Conservation (phyloP, 2,888 invertebrate genomes). For the Chelonus formosanus region DNA sequence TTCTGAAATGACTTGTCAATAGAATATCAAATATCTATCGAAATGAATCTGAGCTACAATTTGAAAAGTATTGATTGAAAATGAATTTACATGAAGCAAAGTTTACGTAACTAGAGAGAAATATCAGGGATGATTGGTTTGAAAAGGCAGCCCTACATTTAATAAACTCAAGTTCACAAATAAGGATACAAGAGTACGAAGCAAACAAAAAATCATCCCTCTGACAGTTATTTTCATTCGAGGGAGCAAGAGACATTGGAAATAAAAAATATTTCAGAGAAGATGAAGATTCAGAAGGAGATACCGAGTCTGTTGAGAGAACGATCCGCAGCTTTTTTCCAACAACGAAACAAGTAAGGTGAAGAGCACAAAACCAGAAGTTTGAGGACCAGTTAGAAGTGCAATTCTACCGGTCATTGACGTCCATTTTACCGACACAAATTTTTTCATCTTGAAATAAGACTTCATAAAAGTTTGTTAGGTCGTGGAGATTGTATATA, state of each 20-base stretch:
- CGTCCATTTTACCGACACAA: neutral
- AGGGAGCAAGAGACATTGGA: neutral
- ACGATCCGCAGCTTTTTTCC: constrained; percentile 4
- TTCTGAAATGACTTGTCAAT: too few relatives aligned
- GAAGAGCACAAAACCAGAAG: constrained; percentile 5
- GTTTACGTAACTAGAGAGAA: too few relatives aligned
- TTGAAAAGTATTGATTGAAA: too few relatives aligned
- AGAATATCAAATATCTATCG: too few relatives aligned
- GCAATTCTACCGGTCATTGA: constrained; percentile 21
- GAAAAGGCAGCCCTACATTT: neutral
- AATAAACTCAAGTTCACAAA: constrained; percentile 5
- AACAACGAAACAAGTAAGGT: neutral
- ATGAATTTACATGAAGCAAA: too few relatives aligned
- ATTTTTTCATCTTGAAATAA: constrained; percentile 1
- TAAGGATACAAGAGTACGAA: constrained; percentile 1
- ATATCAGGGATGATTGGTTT: too few relatives aligned
- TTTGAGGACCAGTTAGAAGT: constrained; percentile 12
- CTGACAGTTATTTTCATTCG: constrained; percentile 12
- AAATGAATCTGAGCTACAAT: too few relatives aligned
- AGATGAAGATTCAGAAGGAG: constrained; percentile 13
- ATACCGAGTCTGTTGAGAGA: constrained; percentile 1
- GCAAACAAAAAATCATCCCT: neutral
- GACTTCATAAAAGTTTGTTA: neutral
- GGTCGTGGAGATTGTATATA: too few relatives aligned
- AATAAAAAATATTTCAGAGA: constrained; percentile 7